Conservation (phyloP, 2,113 vertebrate species). For the Chaetodon trifascialis region DNA sequence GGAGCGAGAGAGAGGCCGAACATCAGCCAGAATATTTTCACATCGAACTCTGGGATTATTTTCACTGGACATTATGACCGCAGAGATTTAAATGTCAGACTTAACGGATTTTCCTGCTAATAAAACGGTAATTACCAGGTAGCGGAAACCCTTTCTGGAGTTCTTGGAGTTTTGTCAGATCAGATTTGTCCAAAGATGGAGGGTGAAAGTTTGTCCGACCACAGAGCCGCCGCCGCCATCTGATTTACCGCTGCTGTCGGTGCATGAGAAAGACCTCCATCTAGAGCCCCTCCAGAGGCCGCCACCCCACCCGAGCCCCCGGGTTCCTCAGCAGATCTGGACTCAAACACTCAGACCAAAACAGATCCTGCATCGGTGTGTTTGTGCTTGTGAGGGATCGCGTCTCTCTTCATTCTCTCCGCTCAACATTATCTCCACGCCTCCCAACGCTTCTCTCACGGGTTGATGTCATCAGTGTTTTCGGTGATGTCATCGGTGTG, state of each 20-base stretch:
- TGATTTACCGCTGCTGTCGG: background rate
- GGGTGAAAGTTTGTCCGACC: background rate
- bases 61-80: too few species aligned
- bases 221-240: background rate
- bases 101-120: too few species aligned
- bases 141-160: too few species aligned
- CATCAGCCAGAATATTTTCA: too few species aligned
- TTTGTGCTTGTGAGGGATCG: constrained; percentile 46
- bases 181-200: background rate
- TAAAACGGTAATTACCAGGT: too few species aligned
- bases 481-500: constrained; percentile 63
- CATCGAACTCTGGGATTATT: too few species aligned
- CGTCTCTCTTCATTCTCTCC: constrained; percentile 13
- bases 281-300: background rate
- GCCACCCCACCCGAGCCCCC: background rate
- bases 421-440: constrained; percentile 10
- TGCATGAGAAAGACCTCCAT: constrained; percentile 31
- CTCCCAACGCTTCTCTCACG: constrained; percentile 52
- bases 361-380: constrained; percentile 46
- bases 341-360: background rate
- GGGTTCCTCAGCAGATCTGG: background rate
- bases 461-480: constrained; percentile 57
- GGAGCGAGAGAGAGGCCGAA: too few species aligned
- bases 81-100: too few species aligned
- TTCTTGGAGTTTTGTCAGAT: background rate